Base-by-base conservation (phyloP, 1,140 invertebrate species). In the Ericerus pela region DNA sequence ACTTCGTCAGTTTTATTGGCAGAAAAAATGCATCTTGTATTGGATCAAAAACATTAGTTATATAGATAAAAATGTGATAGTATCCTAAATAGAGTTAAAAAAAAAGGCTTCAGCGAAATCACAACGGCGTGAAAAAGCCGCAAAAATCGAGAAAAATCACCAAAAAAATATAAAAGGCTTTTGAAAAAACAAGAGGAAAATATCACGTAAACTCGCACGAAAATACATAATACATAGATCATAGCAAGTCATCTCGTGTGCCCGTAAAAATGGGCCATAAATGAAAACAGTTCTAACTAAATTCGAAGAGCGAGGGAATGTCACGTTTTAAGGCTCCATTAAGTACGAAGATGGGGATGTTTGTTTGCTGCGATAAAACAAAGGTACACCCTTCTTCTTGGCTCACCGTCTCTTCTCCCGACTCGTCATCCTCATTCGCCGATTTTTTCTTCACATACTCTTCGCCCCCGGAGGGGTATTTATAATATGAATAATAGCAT, bases 191-290 rank as follows among this genome's bases (percentile, higher is more conserved):
- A 41, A 6, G 37, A 5, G 37, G 37, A 41, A 41, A 47, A 47
- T 12, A 47, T n/a, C n/a, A n/a, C n/a, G 26, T 24, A 20, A 20
- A 18, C 14, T 16, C 36, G 14, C 41, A 47, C 26, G 20, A 47
- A 47, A 47, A 47, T 47, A 47, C 41, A 47, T 47, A 47, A 47
- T 47, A 47, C 41, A 47, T 47, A 24, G 41, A 47, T 47, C 41
- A 10, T 47, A 24, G 26, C 20, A 18, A 47, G 41, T 47, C 41
- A 47, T 47, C 41, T 47, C 41, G 41, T 24, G 26, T 5, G 41
- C 41, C 41, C 41, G 41, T 47, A 47, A 47, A 47, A 47, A 22
- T 22, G n/a, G 16, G 10, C 41, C 41, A 47, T 47, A 47, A 47
- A 47, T 47, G 26, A 47, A 47, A 47, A 18, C 41, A 33, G 8